These are phyloP conservation scores for Drosophila aldrichi DNA, from an alignment of 2,888 invertebrate species.

Conservation along the genomic window DNA sequence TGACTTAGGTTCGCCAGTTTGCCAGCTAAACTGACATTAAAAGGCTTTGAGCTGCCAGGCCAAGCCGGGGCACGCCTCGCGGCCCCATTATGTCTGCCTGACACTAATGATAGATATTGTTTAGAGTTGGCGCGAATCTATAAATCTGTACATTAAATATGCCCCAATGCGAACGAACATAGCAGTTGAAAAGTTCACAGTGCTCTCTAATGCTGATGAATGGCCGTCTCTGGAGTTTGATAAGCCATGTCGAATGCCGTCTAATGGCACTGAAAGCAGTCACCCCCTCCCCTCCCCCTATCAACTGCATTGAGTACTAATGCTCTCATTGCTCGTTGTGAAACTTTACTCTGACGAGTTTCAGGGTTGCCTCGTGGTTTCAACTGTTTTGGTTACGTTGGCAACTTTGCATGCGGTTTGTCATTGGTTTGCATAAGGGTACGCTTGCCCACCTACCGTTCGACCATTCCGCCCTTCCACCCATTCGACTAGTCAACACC, in stretches of 20 bases:
- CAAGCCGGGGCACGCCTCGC: not conserved
- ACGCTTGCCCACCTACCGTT: not conserved
- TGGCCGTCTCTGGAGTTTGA: slow-evolving; percentile 43
- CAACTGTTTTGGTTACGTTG: slow-evolving; percentile 73
- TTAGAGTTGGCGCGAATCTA: slow-evolving; percentile 33
- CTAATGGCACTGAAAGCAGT: slow-evolving; percentile 60
- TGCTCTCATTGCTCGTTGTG: slow-evolving; percentile 9
- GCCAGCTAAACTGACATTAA: slow-evolving; percentile 47
- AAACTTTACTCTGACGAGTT: slow-evolving; percentile 40
- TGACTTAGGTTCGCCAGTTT: slow-evolving; percentile 42
- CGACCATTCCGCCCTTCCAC: not conserved
- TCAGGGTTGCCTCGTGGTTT: slow-evolving; percentile 60
- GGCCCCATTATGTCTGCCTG: slow-evolving; percentile 48
- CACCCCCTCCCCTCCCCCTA: not conserved
- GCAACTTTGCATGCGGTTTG: slow-evolving; percentile 77
- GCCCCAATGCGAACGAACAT: slow-evolving; percentile 39
- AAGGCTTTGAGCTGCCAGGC: slow-evolving; percentile 55
- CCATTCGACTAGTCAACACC: not conserved
- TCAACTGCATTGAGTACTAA: not conserved
- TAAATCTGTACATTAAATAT: slow-evolving; percentile 61
- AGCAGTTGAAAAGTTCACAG: slow-evolving; percentile 54
- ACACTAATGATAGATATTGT: slow-evolving; percentile 75
- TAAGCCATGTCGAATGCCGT: slow-evolving; percentile 58
- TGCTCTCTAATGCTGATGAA: slow-evolving; percentile 51
- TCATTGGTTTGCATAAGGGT: slow-evolving; percentile 42